Base-by-base conservation (phyloP, 2,113 vertebrate species). In the Rhinolophus ferrumequinum region DNA sequence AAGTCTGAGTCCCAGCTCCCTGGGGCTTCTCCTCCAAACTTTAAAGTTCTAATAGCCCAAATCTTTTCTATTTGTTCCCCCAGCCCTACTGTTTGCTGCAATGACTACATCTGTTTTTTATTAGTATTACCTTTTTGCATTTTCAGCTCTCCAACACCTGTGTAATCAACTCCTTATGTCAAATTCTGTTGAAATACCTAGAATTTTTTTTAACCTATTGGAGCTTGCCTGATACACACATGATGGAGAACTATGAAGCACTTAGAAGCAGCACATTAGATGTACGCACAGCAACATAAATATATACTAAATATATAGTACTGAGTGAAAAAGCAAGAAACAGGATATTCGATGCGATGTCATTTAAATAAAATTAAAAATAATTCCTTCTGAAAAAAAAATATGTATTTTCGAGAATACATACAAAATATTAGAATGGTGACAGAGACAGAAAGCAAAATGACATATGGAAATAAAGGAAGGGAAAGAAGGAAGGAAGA, bases 311-410 rank as follows among this genome's bases (percentile, higher is more conserved):
- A 62, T 54, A 87, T 6, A 62, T 1, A 50, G 16, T 62, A 92
- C 15, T 91, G 38, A 88, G 54, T 66, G 6, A 93, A 91, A 93
- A 86, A 24, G 8, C 62, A 83, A 88, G 21, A 81, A 89, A 64
- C 38, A 66, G 52, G 50, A 52, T 44, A 75, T 33, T 93, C 64
- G 88, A 76, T 13, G 76, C 12, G 56, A 35, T 62, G 50, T 33
- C n/a, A 94, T 54, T 94, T 88, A 76, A 7, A 92, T 67, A 54
- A 44, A 88, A 77, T 75, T 54, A 50, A 86, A 94, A 94, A 83
- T 41, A 86, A 62, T 73, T 84, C 22, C 30, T 56, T 95, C 28
- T 83, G n/a, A 56, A 81, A 69, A n/a, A 86, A 26, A n/a, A 93
- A 21, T 8, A n/a, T 81, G 15, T 52, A 76, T 76, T 93, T 90